Evolutionary conservation across 2,888 invertebrate genomes (phyloP).

Genomic region (Falcaria lacertinaria): DNA sequence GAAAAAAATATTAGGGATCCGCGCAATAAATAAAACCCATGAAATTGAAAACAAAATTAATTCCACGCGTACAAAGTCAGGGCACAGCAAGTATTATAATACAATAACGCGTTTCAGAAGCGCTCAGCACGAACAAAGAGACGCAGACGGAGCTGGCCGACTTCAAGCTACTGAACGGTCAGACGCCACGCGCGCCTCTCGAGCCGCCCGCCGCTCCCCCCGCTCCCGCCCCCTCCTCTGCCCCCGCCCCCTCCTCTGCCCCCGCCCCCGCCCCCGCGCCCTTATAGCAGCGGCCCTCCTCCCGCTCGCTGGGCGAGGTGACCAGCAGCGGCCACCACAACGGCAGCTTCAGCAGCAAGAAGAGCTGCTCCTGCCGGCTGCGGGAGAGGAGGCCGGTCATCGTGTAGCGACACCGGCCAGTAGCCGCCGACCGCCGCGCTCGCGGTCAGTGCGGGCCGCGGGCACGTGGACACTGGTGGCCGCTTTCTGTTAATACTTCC

Average conservation of each 20-base stretch:
- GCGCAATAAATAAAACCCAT: no score
- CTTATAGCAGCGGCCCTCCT: conserved; percentile 69
- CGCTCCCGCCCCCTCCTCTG: background rate
- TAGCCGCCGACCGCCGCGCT: background rate
- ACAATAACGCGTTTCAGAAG: conserved; percentile 40
- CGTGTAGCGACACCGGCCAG: conserved; percentile 34
- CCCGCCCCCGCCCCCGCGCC: conserved; percentile 4
- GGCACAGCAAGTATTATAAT: no score
- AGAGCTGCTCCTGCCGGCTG: conserved; percentile 67
- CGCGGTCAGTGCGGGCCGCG: no score
- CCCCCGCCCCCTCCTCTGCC: background rate
- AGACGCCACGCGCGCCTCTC: conserved; percentile 27
- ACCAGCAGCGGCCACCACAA: conserved; percentile 42
- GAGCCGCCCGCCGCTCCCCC: background rate
- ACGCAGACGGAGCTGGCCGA: conserved; percentile 64
- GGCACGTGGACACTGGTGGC: no score
- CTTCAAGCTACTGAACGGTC: conserved; percentile 56
- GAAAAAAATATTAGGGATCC: no score
- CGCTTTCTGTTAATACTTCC: no score
- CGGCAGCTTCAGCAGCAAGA: conserved; percentile 47
- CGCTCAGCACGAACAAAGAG: conserved; percentile 50
- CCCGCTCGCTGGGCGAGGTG: conserved; percentile 56
- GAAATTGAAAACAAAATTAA: background rate
- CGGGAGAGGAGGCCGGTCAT: conserved; percentile 63
- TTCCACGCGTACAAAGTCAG: background rate